These are phyloP conservation scores for Clunio marinus DNA, from an alignment of 2,888 invertebrate genomes.

Conservation along the genomic window DNA sequence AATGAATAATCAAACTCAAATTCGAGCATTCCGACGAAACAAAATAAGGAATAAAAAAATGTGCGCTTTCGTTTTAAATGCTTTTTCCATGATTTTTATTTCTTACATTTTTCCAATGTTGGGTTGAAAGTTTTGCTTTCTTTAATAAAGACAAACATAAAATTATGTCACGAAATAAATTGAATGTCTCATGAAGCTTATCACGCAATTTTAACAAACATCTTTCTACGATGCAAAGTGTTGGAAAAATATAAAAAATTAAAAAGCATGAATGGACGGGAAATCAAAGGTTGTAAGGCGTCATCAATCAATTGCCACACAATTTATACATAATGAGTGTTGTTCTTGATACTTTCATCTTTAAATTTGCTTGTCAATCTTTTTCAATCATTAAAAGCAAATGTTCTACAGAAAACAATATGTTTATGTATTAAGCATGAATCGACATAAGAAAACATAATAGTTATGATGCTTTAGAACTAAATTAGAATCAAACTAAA, in stretches of 20 bases:
- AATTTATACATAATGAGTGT: too few relatives aligned
- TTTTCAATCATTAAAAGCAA: not conserved
- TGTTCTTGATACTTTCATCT: not conserved
- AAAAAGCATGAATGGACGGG: not conserved
- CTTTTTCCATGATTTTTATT: not conserved
- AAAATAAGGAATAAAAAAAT: not conserved
- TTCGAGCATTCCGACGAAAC: not conserved
- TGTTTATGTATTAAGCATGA: too few relatives aligned
- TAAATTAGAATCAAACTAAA: constrained; percentile 10
- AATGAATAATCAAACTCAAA: not conserved
- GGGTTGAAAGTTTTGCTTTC: too few relatives aligned
- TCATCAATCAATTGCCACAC: not conserved
- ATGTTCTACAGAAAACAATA: constrained; percentile 9
- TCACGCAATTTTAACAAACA: constrained; percentile 33
- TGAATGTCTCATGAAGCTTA: not conserved
- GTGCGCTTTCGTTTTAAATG: not conserved
- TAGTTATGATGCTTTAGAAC: not conserved
- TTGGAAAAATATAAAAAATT: constrained; percentile 20
- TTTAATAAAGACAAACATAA: not conserved
- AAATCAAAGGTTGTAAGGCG: not conserved
- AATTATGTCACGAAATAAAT: not conserved
- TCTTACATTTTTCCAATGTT: not conserved
- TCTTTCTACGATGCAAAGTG: not conserved
- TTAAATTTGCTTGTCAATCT: not conserved
- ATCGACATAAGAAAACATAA: not conserved